These are phyloP conservation scores for Drosophila neocordata DNA, from an alignment of 1,140 invertebrate species.

Conservation along the genomic window DNA sequence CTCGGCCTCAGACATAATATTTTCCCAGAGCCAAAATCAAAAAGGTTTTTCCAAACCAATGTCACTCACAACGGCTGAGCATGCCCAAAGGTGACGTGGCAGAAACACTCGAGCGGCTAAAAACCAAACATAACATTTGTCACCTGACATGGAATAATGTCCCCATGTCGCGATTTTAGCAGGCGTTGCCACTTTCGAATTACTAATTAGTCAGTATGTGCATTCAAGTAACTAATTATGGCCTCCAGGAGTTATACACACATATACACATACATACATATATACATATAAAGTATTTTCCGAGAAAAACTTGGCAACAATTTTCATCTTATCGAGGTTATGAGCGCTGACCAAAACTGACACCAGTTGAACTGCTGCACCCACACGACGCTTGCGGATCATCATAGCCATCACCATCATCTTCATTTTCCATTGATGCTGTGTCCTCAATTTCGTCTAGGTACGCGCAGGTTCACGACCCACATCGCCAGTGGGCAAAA, in stretches of 20 bases:
- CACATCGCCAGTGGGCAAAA: conserved; percentile 39
- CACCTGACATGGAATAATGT: conserved; percentile 44
- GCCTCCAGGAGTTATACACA: not conserved
- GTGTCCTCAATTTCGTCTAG: conserved; percentile 60
- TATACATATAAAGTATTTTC: conserved; percentile 21
- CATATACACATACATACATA: conserved; percentile 40
- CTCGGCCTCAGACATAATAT: conserved; percentile 9
- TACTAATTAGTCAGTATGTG: conserved; percentile 51
- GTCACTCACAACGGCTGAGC: conserved; percentile 56
- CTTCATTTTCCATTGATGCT: not conserved
- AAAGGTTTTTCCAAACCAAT: conserved; percentile 54
- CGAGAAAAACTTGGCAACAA: conserved; percentile 17
- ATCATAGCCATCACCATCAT: not conserved
- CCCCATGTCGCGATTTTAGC: conserved; percentile 11
- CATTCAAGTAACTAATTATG: conserved; percentile 54
- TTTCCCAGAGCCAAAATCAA: conserved; percentile 55
- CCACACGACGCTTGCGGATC: conserved; percentile 70
- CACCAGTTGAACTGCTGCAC: conserved; percentile 69
- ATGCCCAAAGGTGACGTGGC: conserved; percentile 67
- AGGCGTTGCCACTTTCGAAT: conserved; percentile 44
- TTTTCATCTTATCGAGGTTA: conserved; percentile 62
- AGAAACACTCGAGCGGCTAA: conserved; percentile 45
- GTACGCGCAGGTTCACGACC: conserved; percentile 65
- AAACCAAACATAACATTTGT: conserved; percentile 46
- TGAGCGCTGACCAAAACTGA: conserved; percentile 45